phyloP scores from a whole-genome alignment of 2,888 invertebrate genomes.

The Ectemnius lituratus region DNA sequence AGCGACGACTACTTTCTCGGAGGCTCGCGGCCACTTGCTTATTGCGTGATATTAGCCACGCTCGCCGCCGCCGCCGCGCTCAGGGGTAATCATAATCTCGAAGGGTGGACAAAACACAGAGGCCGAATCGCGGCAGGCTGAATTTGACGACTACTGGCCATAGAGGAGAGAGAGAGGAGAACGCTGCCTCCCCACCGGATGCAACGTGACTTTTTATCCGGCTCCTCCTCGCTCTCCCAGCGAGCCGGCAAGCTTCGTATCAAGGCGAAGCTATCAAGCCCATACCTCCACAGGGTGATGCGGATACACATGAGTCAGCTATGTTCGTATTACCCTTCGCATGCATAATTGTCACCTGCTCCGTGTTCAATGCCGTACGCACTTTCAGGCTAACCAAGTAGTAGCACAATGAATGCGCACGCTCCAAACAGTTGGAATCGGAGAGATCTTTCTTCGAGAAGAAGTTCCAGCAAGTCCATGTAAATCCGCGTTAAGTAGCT shows the following conservation, averaged over 20 bases:
- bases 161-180: conserved; percentile 46
- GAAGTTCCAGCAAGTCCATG: too few relatives aligned
- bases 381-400: too few relatives aligned
- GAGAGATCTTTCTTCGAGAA: too few relatives aligned
- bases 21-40: conserved; percentile 55
- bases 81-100: conserved; percentile 72
- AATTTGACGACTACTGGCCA: conserved; percentile 70
- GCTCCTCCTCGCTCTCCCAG: conserved; percentile 40
- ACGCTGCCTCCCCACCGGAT: conserved; percentile 61
- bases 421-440: too few relatives aligned
- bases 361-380: too few relatives aligned
- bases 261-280: conserved; percentile 36
- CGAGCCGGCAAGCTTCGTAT: conserved; percentile 43
- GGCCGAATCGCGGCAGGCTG: conserved; percentile 69
- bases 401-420: too few relatives aligned
- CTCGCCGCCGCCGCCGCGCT: conserved; percentile 62
- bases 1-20: conserved; percentile 44
- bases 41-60: conserved; percentile 75
- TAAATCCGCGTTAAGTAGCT: too few relatives aligned
- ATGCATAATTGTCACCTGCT: too few relatives aligned
- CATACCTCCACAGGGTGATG: background rate
- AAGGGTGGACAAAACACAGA: conserved; percentile 71
- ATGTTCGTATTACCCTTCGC: background rate
- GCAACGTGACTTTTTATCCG: conserved; percentile 68
- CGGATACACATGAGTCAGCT: conserved; percentile 5